A percentile compares a stretch with the other conserved stretches of the same genome.
Conservation (phyloP, 2,113 vertebrate species). For the Phocoena sinus region DNA sequence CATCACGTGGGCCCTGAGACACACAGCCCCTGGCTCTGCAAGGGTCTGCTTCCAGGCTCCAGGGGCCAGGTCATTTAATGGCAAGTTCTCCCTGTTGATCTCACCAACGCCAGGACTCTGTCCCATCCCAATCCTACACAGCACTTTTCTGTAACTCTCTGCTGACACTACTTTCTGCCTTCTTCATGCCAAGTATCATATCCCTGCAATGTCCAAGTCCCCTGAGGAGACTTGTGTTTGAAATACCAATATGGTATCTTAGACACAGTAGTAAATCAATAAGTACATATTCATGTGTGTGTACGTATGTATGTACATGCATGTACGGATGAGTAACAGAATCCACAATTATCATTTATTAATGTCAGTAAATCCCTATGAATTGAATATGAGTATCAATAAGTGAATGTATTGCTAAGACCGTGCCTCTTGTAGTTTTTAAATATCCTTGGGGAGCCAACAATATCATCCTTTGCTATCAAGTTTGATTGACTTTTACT, state of each 20-base stretch:
- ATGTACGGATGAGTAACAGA: neutral
- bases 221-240: neutral
- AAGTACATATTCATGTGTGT: neutral
- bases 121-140: neutral
- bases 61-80: fast-evolving
- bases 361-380: neutral
- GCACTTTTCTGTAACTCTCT: neutral
- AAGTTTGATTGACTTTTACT: neutral
- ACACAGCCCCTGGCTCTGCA: fast-evolving
- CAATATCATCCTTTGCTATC: neutral
- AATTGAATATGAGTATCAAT: neutral
- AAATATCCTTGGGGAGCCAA: neutral
- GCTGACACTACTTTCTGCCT: neutral
- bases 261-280: neutral
- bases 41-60: neutral
- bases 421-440: neutral
- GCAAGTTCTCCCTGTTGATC: neutral
- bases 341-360: neutral
- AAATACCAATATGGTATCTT: neutral
- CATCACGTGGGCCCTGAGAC: neutral
- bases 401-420: neutral
- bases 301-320: neutral
- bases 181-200: neutral
- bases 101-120: neutral
- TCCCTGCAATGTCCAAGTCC: neutral